Conservation (phyloP, 2,888 invertebrate genomes). For the Caenorhabditis virilis region DNA sequence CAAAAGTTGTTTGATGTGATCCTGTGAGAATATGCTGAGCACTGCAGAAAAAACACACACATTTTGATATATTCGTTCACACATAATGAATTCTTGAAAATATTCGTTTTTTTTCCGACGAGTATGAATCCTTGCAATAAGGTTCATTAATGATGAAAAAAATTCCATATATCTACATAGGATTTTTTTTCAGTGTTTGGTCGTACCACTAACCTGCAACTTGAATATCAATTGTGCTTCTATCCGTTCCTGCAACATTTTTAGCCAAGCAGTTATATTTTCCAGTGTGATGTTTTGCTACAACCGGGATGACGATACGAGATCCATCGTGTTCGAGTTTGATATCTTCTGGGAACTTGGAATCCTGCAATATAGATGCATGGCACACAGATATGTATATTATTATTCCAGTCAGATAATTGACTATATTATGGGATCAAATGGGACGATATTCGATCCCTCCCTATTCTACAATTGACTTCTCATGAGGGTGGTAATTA, state of each 20-base stretch:
- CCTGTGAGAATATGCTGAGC: too few relatives aligned
- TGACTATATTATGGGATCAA: constrained; percentile 22
- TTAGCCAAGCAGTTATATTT: constrained; percentile 41
- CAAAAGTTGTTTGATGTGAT: too few relatives aligned
- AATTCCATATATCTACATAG: too few relatives aligned
- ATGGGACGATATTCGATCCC: neutral
- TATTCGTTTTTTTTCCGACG: too few relatives aligned
- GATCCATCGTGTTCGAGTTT: constrained; percentile 22
- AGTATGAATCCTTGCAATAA: too few relatives aligned
- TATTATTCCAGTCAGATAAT: too few relatives aligned
- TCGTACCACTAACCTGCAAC: constrained; percentile 49
- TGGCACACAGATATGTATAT: too few relatives aligned
- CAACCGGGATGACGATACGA: constrained; percentile 24
- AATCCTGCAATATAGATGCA: constrained; percentile 16
- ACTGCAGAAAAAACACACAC: too few relatives aligned
- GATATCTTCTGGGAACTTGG: constrained; percentile 29
- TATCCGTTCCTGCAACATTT: constrained; percentile 36
- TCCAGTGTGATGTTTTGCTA: constrained; percentile 39
- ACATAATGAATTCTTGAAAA: too few relatives aligned
- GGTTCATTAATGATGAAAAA: too few relatives aligned
- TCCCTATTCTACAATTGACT: neutral
- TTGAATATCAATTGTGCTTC: constrained; percentile 33
- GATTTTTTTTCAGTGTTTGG: too few relatives aligned
- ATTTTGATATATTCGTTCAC: too few relatives aligned
- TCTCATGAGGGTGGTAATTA: neutral